A percentile compares a stretch with the other conserved stretches of the same genome.
Conservation (phyloP, 2,797 vertebrate genomes). For the Phalanger gymnotis region DNA sequence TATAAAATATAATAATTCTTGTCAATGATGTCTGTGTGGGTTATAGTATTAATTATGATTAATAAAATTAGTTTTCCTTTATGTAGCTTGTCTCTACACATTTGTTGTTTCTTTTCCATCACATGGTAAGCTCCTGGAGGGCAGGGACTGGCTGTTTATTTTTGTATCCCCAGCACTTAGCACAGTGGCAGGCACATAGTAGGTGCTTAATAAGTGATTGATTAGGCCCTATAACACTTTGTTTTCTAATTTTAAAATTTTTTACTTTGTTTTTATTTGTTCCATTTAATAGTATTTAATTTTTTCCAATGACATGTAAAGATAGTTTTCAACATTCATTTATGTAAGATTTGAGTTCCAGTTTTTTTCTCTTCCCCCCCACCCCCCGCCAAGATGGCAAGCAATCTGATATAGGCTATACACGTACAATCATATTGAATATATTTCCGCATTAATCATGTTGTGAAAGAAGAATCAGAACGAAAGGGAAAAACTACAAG, state of each 20-base stretch:
- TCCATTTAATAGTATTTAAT: too few relatives aligned
- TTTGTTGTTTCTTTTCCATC: not conserved
- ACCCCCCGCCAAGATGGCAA: too few relatives aligned
- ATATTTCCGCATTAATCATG: too few relatives aligned
- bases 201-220: not conserved
- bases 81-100: not conserved
- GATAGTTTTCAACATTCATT: too few relatives aligned
- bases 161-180: not conserved
- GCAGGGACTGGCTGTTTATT: not conserved
- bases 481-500: too few relatives aligned
- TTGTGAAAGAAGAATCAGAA: too few relatives aligned
- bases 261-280: too few relatives aligned
- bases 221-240: not conserved
- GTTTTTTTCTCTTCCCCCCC: too few relatives aligned
- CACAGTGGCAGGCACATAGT: not conserved
- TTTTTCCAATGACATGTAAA: too few relatives aligned
- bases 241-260: not conserved
- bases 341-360: too few relatives aligned
- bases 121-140: not conserved
- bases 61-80: not conserved
- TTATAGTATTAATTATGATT: not conserved
- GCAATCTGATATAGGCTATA: too few relatives aligned
- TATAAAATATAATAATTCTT: not conserved
- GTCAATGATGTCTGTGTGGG: not conserved
- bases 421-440: too few relatives aligned